These are phyloP conservation scores for Hemicentrotus pulcherrimus DNA, from an alignment of 35 echinoderm and acorn worm species.

Conservation along the genomic window DNA sequence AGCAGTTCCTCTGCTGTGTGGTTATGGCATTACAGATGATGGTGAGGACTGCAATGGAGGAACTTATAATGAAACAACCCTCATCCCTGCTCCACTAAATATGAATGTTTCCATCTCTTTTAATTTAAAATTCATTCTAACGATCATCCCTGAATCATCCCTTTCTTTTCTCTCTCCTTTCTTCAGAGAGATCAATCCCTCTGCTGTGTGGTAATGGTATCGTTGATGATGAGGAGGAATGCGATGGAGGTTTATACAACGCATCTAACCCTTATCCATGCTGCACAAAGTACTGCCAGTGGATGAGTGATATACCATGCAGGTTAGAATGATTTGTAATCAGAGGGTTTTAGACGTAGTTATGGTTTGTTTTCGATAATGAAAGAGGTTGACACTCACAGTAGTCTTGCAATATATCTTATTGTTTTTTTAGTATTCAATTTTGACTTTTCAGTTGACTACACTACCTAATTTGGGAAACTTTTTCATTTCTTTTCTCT, in stretches of 20 bases:
- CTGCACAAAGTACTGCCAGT: neutral
- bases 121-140: no score
- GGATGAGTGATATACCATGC: neutral
- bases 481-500: no score
- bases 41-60: no score
- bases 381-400: neutral
- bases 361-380: neutral
- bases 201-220: conserved; percentile 23
- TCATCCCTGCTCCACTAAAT: neutral
- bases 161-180: neutral
- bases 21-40: no score
- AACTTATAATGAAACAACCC: no score
- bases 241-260: conserved; percentile 1
- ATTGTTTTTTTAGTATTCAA: neutral
- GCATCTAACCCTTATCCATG: conserved; percentile 22
- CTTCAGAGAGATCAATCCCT: neutral
- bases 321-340: neutral
- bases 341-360: neutral
- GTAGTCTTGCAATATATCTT: neutral
- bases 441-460: neutral
- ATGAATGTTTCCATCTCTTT: neutral
- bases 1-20: no score
- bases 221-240: conserved; percentile 1
- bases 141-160: no score
- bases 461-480: no score